Base-by-base conservation (phyloP, 2,888 invertebrate species). In the Liopterus haemorrhoidalis region DNA sequence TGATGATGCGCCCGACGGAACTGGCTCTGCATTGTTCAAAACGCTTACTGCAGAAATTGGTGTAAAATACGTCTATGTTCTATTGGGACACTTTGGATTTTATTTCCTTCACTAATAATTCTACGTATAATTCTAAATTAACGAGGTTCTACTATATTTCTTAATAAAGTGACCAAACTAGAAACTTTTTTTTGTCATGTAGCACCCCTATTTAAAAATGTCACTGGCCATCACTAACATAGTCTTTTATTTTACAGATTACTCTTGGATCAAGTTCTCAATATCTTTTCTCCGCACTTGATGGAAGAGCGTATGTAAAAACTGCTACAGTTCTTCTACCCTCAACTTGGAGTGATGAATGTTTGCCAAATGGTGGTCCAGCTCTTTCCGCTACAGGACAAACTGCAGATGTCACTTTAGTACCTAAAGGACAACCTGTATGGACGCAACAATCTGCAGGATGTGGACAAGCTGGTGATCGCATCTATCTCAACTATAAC, bases 401-500 rank as follows among this genome's bases (percentile, higher is more conserved):
- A 53, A 57, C 65, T 20, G 68, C 75, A 6, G 77, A 81, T 56
- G 65, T 81, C 33, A 70, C 69, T 5, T 59, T 72, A 19, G 64
- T 75, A 16, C 73, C 76, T 51, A 70, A 72, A 4, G 64, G 75
- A 31, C 74, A 73, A 48, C 69, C 65, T 6, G 68, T 75, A n/a
- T 79, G 75, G 73, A 79, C 79, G 1, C 74, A 77, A 56, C 79
- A 79, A 58, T 73, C 74, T 2, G 67, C 73, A 18, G 76, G 76
- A 6, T 81, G 80, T 54, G 78, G 77, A 3, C 68, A 71, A 51
- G 60, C 61, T 0, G 80, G 79, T 0, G 75, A 78, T 56, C 77
- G 75, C 59, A 74, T 80, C 33, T 75, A 72, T 54, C 51, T 76
- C 15, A 66, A 70, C 32, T 69, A 68, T 53, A 65, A 67, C 31